These are phyloP conservation scores for Parazoanthus darwini DNA, from an alignment of 92 coral and sea anemone species.

Conservation along the genomic window DNA sequence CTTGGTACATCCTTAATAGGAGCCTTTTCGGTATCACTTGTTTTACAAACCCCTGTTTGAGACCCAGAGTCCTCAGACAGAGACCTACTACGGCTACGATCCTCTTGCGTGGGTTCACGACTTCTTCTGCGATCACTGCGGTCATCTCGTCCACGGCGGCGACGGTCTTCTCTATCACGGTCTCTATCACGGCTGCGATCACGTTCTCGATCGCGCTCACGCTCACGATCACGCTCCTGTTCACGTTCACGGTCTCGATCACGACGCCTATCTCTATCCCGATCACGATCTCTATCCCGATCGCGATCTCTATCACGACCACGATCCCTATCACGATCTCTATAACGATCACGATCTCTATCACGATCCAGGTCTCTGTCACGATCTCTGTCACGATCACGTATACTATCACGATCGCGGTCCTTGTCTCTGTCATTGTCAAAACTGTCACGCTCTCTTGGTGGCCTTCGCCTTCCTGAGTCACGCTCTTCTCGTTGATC, in stretches of 20 bases:
- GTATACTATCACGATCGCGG: slow-evolving; percentile 20
- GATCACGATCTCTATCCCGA: slow-evolving; percentile 49
- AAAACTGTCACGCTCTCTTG: slow-evolving; percentile 52
- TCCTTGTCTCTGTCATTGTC: slow-evolving; percentile 52
- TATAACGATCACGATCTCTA: slow-evolving; percentile 46
- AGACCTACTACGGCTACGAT: slow-evolving; percentile 37
- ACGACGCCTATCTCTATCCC: slow-evolving; percentile 50
- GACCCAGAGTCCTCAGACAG: slow-evolving; percentile 29
- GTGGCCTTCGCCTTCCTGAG: slow-evolving; percentile 19
- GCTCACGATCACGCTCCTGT: slow-evolving; percentile 52
- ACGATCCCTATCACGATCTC: slow-evolving; percentile 21
- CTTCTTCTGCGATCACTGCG: slow-evolving; percentile 45
- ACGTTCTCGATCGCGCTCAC: slow-evolving; percentile 55
- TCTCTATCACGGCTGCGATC: slow-evolving; percentile 61
- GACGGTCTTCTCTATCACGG: slow-evolving; percentile 58
- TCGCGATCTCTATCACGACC: slow-evolving; percentile 42
- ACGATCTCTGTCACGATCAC: slow-evolving; percentile 51
- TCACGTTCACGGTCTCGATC: slow-evolving; percentile 64
- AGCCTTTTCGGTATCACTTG: slow-evolving; percentile 16
- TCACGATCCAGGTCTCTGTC: slow-evolving; percentile 34
- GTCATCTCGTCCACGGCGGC: slow-evolving; percentile 62
- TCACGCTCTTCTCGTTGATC: slow-evolving; percentile 51
- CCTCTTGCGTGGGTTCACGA: slow-evolving; percentile 55
- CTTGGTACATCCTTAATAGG: slow-evolving; percentile 9
- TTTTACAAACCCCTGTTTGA: slow-evolving; percentile 7